phyloP scores from a whole-genome alignment of 2,113 vertebrate genomes.

The Petrocephalus microphthalmus region DNA sequence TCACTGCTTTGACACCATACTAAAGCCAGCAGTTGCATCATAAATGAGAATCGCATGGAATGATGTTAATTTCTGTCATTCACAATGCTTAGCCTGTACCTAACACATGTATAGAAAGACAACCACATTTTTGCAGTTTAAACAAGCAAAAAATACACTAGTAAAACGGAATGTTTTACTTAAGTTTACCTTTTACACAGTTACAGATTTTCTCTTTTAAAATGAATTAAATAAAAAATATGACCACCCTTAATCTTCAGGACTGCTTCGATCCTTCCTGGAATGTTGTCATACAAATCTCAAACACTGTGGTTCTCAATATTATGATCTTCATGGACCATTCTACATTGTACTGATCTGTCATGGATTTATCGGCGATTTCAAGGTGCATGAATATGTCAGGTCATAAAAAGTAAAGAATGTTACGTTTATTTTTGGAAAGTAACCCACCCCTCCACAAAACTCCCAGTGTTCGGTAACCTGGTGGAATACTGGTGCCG shows the following conservation, averaged over 20 bases:
- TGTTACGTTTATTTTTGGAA: background rate
- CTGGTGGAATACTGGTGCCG: background rate
- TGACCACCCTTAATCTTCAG: background rate
- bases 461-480: background rate
- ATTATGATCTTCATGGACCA: background rate
- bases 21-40: background rate
- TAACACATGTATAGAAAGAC: background rate
- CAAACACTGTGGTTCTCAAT: background rate
- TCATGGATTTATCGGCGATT: background rate
- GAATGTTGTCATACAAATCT: background rate
- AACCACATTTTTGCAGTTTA: background rate
- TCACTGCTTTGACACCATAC: conserved; percentile 12
- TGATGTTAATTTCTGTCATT: background rate
- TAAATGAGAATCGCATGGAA: conserved; percentile 7
- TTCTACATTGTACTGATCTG: background rate
- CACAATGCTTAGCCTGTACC: background rate
- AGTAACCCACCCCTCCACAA: background rate
- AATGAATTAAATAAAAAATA: background rate
- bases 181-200: background rate
- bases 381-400: background rate
- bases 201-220: background rate
- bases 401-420: background rate
- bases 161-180: background rate
- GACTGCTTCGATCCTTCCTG: background rate
- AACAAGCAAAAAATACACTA: background rate